Evolutionary conservation across 2,113 vertebrate genomes (phyloP).

Genomic region (Spermophilus dauricus): DNA sequence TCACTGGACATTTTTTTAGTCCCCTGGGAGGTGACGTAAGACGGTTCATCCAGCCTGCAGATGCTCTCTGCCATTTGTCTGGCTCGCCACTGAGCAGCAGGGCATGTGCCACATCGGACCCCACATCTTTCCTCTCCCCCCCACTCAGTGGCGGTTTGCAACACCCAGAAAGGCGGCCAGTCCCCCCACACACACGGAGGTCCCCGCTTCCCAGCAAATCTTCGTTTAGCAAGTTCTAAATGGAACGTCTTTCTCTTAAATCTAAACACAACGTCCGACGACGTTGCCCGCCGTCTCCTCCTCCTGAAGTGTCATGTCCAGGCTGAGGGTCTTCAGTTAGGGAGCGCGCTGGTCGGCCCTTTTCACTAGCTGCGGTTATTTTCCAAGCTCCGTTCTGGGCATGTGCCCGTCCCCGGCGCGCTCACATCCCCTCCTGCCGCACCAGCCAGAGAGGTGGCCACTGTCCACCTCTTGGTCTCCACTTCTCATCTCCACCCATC

Average conservation of each 20-base stretch:
- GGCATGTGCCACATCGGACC: fast-evolving
- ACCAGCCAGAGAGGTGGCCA: too few species aligned
- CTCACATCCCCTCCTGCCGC: too few species aligned
- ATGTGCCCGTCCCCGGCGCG: too few species aligned
- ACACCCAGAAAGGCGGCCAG: not conserved
- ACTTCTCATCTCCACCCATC: too few species aligned
- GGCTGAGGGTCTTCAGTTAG: not conserved
- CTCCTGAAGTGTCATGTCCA: constrained; percentile 21
- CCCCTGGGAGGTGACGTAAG: too few species aligned
- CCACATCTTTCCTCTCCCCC: fast-evolving
- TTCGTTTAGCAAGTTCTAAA: not conserved
- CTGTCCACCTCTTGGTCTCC: too few species aligned
- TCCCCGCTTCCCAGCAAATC: not conserved
- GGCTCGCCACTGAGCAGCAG: too few species aligned
- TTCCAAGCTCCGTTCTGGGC: too few species aligned
- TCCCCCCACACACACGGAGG: not conserved
- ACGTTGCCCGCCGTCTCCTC: not conserved
- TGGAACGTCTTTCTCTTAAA: not conserved
- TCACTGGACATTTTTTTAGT: not conserved
- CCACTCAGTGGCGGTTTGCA: fast-evolving
- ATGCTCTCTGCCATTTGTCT: too few species aligned
- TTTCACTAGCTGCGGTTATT: not conserved
- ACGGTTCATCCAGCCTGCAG: fast-evolving
- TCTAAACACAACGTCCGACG: not conserved
- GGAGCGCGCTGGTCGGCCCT: not conserved